phyloP scores from a whole-genome alignment of 2,113 vertebrate genomes.

The Hylia prasina region DNA sequence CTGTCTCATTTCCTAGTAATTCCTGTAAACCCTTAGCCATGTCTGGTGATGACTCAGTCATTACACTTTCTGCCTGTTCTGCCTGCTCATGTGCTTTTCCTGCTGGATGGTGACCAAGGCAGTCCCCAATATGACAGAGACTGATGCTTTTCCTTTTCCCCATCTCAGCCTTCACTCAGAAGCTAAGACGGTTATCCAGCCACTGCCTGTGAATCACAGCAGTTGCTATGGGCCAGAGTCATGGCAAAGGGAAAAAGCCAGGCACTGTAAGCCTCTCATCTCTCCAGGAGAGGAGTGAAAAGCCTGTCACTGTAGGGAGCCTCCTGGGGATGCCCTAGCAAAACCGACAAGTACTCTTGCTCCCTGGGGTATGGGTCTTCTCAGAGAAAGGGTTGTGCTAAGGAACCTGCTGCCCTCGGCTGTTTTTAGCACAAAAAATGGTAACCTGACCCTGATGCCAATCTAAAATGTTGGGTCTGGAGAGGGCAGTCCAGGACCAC shows the following conservation, averaged over 20 bases:
- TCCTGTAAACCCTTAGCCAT: not conserved
- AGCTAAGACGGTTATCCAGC: not conserved
- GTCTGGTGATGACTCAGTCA: fast-evolving
- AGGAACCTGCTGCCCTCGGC: fast-evolving
- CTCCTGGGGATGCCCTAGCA: not conserved
- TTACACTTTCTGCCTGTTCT: not conserved
- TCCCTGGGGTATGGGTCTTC: not conserved
- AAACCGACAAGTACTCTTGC: not conserved
- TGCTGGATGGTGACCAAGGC: not conserved
- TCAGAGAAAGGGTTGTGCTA: not conserved
- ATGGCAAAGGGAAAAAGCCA: too few relatives aligned
- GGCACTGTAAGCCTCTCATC: not conserved
- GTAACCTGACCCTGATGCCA: not conserved
- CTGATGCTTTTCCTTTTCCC: not conserved
- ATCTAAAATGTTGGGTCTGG: not conserved
- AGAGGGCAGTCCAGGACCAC: fast-evolving
- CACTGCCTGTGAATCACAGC: not conserved
- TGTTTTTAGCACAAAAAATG: not conserved
- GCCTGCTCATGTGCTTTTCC: not conserved
- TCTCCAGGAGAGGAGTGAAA: not conserved
- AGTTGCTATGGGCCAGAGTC: not conserved
- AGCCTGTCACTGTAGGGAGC: not conserved
- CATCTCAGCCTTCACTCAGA: not conserved
- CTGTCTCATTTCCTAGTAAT: not conserved
- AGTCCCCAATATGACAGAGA: not conserved